phyloP scores from a whole-genome alignment of 1,140 invertebrate species.

The Lutraria rhynchaena region DNA sequence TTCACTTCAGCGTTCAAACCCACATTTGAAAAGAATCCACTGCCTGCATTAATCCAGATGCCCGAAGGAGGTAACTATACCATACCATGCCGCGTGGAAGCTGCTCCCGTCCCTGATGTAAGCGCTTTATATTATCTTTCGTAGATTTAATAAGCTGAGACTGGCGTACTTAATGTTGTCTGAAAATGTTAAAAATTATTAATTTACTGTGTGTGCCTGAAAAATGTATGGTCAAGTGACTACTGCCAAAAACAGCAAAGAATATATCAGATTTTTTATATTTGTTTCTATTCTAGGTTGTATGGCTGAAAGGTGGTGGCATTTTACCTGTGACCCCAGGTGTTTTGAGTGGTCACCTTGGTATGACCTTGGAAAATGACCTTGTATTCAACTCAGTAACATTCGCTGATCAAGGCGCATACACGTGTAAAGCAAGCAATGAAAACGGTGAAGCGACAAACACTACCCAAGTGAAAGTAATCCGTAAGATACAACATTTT shows the following conservation, averaged over 20 bases:
- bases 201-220: no score
- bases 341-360: constrained; percentile 50
- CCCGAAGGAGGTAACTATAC: constrained; percentile 95
- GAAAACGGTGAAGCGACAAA: constrained; percentile 60
- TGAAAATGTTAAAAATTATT: no score
- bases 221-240: no score
- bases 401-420: constrained; percentile 63
- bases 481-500: constrained; percentile 67
- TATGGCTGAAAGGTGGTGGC: constrained; percentile 95
- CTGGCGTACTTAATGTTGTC: no score
- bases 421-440: constrained; percentile 74
- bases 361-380: constrained; percentile 73
- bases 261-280: no score
- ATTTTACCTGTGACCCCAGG: constrained; percentile 85
- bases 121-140: constrained; percentile 15
- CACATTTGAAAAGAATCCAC: constrained; percentile 93
- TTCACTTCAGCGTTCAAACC: constrained; percentile 89
- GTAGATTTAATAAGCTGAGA: no score
- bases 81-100: constrained; percentile 95
- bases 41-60: constrained; percentile 94
- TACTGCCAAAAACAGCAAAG: no score
- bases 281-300: constrained; percentile 61
- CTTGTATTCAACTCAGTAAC: constrained; percentile 64
- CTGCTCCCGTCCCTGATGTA: constrained; percentile 90
- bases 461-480: constrained; percentile 56